These are phyloP conservation scores for Sminthurinus signatus DNA, from an alignment of 1,140 invertebrate genomes.

Conservation along the genomic window DNA sequence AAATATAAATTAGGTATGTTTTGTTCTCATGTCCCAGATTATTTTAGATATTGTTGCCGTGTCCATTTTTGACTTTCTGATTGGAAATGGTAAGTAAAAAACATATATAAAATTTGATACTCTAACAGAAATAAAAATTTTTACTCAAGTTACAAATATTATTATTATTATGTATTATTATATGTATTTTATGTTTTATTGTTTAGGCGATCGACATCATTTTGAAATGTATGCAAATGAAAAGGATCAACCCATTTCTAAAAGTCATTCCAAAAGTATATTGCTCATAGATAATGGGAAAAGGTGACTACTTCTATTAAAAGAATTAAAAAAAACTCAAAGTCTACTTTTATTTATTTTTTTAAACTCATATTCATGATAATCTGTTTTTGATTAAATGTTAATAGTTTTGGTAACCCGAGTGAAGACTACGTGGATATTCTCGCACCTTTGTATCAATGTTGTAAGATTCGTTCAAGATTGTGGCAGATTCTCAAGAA, in stretches of 20 bases:
- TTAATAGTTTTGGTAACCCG: slow-evolving; percentile 70
- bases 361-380: too few species aligned
- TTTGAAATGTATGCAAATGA: slow-evolving; percentile 65
- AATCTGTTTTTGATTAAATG: too few species aligned
- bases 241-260: slow-evolving; percentile 49
- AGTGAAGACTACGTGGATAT: slow-evolving; percentile 74
- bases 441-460: slow-evolving; percentile 80
- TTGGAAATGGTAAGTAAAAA: slow-evolving; percentile 75
- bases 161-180: not conserved
- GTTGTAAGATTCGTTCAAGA: slow-evolving; percentile 66
- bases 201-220: slow-evolving; percentile 67
- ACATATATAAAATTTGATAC: too few species aligned
- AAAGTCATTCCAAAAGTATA: slow-evolving; percentile 50
- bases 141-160: not conserved
- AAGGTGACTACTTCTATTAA: too few species aligned
- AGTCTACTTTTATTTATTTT: too few species aligned
- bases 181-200: not conserved
- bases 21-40: too few species aligned
- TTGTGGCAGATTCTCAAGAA: slow-evolving; percentile 64
- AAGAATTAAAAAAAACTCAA: too few species aligned
- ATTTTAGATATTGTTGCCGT: slow-evolving; percentile 84
- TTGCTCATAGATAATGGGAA: slow-evolving; percentile 91
- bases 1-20: too few species aligned
- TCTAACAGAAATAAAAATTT: too few species aligned
- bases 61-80: slow-evolving; percentile 84